Base-by-base conservation (phyloP, 2,113 vertebrate species). In the Alethe diademata region DNA sequence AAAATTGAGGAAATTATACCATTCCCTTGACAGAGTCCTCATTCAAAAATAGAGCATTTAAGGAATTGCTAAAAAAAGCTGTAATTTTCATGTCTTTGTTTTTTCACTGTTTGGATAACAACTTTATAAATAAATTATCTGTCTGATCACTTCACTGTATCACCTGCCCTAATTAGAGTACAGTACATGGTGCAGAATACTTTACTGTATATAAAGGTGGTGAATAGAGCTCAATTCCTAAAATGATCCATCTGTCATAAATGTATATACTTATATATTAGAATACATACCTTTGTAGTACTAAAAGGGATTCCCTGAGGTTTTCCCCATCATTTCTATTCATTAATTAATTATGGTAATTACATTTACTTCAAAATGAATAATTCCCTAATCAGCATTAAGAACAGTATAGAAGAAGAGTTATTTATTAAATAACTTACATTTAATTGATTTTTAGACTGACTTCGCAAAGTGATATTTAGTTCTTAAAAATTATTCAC, bases 91-190 rank as follows among this genome's bases (percentile, higher is more conserved):
- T 48, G 9, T 43, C 33, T 70, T 42, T 85, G 36, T 76, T 82
- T 94, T 86, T 62, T 89, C 61, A 79, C 79, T 79, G 53, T 82
- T 78, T 92, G 75, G 51, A 40, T 87, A 94, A 89, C 70, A 94
- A 38, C 35, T 90, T 96, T 78, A 89, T 62, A 89, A 80, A 58
- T 66, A 83, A 95, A 69, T 94, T 70, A 89, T 83, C 67, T 88
- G 54, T 91, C 58, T 75, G 92, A 91, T 72, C 53, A 84, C 36
- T 93, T 73, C 61, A 60, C 40, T 42, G 51, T 95, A 93, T 92
- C 90, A 93, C 76, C 53, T 82, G 36, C 53, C 29, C 31, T 66
- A 86, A 88, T 69, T 43, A 60, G 75, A 71, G 24, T 67, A 78
- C 28, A 64, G 71, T 62, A 51, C 33, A 13, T 3, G 3, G 6